These are phyloP conservation scores for Strix aluco DNA, from an alignment of 2,113 vertebrate genomes.

Conservation along the genomic window DNA sequence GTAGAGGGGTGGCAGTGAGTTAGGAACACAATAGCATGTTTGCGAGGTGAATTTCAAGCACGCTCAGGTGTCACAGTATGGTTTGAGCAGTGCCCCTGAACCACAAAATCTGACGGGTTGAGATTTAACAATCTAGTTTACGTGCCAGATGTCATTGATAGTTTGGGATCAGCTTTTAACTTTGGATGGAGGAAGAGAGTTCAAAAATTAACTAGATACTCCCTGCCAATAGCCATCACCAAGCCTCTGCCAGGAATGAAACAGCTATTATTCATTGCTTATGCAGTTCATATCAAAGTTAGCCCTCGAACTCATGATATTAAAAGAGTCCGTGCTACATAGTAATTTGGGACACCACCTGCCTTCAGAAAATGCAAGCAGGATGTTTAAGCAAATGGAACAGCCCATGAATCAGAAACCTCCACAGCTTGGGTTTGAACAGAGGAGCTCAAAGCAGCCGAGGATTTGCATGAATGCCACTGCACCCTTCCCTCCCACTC, in stretches of 20 bases:
- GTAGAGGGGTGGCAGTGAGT: background rate
- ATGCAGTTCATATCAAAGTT: constrained; percentile 9
- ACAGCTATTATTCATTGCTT: background rate
- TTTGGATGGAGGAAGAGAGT: background rate
- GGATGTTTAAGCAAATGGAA: background rate
- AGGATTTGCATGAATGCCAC: constrained; percentile 3
- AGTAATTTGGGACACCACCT: background rate
- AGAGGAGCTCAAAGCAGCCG: background rate
- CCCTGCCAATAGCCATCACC: background rate
- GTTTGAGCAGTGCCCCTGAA: background rate
- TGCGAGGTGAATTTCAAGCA: constrained; percentile 35
- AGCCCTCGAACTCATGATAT: background rate
- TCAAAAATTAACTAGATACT: constrained; percentile 43
- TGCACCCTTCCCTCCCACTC: background rate
- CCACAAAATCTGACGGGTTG: background rate
- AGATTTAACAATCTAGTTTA: constrained; percentile 4
- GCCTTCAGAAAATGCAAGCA: background rate
- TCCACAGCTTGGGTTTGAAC: background rate
- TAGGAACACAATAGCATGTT: background rate
- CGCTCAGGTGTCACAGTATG: background rate
- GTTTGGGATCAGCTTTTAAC: constrained; percentile 37
- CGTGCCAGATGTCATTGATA: background rate
- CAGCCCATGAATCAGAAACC: background rate
- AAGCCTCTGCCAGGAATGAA: background rate
- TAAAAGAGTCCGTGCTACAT: background rate